Conservation (phyloP, 2,113 vertebrate species). For the Prochilodus magdalenae region DNA sequence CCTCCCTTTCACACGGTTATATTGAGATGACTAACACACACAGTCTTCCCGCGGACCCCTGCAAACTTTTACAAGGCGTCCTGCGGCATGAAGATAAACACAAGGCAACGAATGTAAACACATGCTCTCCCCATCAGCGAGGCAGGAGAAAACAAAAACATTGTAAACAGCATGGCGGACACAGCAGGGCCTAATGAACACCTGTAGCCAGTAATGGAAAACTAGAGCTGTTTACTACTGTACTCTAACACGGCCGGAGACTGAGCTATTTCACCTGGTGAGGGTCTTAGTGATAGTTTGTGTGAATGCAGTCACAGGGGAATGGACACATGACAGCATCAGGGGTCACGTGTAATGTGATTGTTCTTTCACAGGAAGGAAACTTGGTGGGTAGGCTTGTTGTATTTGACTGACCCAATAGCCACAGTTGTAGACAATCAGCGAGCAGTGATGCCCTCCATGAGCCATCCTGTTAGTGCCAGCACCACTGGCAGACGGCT, state of each 20-base stretch:
- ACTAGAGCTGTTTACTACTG: neutral
- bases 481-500: too few relatives aligned
- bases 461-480: too few relatives aligned
- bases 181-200: neutral
- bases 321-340: too few relatives aligned
- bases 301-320: too few relatives aligned
- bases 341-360: too few relatives aligned
- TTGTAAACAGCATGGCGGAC: slow-evolving; percentile 9
- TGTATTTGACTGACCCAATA: too few relatives aligned
- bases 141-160: slow-evolving; percentile 16
- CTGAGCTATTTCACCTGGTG: too few relatives aligned
- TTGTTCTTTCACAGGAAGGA: too few relatives aligned
- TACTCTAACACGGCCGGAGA: neutral
- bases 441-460: too few relatives aligned
- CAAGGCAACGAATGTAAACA: slow-evolving; percentile 52
- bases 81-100: slow-evolving; percentile 37
- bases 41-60: slow-evolving; percentile 6
- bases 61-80: slow-evolving; percentile 40
- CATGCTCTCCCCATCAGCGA: slow-evolving; percentile 34
- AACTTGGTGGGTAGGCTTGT: too few relatives aligned
- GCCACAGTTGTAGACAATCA: too few relatives aligned
- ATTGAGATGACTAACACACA: slow-evolving; percentile 25
- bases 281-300: too few relatives aligned
- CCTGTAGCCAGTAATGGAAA: neutral
- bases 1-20: slow-evolving; percentile 28